phyloP scores from a whole-genome alignment of 2,797 vertebrate species.

The Gobionotothen gibberifrons region DNA sequence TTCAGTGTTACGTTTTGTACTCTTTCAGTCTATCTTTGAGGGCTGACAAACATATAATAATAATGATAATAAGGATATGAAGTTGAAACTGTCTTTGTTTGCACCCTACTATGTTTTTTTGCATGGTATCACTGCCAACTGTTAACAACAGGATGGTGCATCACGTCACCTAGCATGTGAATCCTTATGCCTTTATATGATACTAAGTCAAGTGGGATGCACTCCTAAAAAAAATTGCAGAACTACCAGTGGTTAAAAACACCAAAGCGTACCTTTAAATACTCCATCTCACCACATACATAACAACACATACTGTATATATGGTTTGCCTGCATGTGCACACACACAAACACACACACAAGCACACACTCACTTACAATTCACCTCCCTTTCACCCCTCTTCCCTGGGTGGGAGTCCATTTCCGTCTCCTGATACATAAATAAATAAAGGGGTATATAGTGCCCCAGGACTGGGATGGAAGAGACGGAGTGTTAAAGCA shows the following conservation, averaged over 20 bases:
- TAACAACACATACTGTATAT: constrained; percentile 23
- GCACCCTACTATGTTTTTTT: background rate
- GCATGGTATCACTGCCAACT: background rate
- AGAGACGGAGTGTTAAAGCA: constrained; percentile 63
- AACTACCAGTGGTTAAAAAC: background rate
- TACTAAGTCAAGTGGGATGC: background rate
- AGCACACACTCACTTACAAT: constrained; percentile 45
- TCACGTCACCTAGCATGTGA: background rate
- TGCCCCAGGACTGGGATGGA: constrained; percentile 75
- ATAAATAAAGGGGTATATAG: constrained; percentile 79
- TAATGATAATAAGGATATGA: too few relatives aligned
- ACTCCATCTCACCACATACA: constrained; percentile 2
- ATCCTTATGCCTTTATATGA: background rate
- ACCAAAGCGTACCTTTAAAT: background rate
- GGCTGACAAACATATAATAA: background rate
- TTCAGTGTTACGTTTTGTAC: constrained; percentile 1
- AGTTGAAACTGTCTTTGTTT: background rate
- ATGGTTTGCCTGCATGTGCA: constrained; percentile 5
- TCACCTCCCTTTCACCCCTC: constrained; percentile 78
- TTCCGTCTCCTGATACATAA: constrained; percentile 83
- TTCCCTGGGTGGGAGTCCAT: constrained; percentile 79
- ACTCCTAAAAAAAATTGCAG: background rate
- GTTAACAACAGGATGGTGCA: background rate
- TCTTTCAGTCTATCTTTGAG: background rate
- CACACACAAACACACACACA: constrained; percentile 15